A percentile compares a stretch with the other conserved stretches of the same genome.
Evolutionary conservation across 2,888 invertebrate genomes (phyloP).

Genomic region (Diarsia dahlii): DNA sequence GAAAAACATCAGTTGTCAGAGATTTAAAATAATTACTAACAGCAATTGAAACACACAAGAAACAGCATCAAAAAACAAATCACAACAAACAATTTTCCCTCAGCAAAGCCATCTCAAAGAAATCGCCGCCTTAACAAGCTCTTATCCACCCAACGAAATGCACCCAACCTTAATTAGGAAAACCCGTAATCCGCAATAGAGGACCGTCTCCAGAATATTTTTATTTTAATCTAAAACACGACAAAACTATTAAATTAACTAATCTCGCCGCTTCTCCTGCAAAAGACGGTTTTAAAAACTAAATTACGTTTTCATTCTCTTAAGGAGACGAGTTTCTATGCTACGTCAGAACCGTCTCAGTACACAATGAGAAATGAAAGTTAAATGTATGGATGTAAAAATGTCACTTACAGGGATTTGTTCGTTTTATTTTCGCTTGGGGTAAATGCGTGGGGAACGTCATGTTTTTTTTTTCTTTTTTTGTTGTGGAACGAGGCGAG

Average conservation of each 20-base stretch:
- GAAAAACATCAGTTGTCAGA: too few relatives aligned
- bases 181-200: conserved; percentile 37
- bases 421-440: conserved; percentile 57
- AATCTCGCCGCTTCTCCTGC: conserved; percentile 23
- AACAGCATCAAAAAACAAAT: not conserved
- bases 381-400: conserved; percentile 64
- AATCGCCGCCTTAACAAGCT: conserved; percentile 18
- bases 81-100: not conserved
- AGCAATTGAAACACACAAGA: not conserved
- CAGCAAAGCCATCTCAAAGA: conserved; percentile 9
- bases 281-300: conserved; percentile 48
- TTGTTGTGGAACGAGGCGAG: conserved; percentile 36
- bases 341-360: conserved; percentile 41
- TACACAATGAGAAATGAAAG: conserved; percentile 56
- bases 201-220: conserved; percentile 31
- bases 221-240: conserved; percentile 57
- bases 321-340: conserved; percentile 51
- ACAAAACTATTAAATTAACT: conserved; percentile 56
- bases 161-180: conserved; percentile 47
- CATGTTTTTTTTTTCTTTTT: conserved; percentile 36
- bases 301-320: conserved; percentile 47
- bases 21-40: too few relatives aligned
- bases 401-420: conserved; percentile 63
- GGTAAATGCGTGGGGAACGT: conserved; percentile 47
- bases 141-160: conserved; percentile 23